phyloP scores from a whole-genome alignment of 2,888 invertebrate species.

The Trichopria drosophilae region DNA sequence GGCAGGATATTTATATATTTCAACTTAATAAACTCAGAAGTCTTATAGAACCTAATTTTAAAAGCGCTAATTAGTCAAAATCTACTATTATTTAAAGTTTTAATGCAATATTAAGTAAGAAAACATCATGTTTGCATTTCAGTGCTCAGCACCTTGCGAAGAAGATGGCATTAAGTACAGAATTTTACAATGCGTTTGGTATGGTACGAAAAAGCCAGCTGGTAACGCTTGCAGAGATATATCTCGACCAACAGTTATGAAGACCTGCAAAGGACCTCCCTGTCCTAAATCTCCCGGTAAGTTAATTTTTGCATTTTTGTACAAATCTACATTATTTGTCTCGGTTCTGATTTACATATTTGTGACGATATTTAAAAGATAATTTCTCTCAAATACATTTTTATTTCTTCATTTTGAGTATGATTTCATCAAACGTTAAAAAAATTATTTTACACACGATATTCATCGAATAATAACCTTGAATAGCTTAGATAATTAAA shows the following conservation, averaged over 20 bases:
- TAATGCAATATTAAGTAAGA: slow-evolving; percentile 1
- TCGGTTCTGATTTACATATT: too few relatives aligned
- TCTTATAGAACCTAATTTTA: too few relatives aligned
- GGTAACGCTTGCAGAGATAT: slow-evolving; percentile 82
- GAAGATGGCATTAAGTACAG: slow-evolving; percentile 84
- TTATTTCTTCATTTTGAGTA: too few relatives aligned
- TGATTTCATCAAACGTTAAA: too few relatives aligned
- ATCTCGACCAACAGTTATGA: slow-evolving; percentile 75
- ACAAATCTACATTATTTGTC: too few relatives aligned
- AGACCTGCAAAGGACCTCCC: slow-evolving; percentile 72
- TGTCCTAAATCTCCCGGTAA: slow-evolving; percentile 62
- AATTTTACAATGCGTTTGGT: slow-evolving; percentile 91
- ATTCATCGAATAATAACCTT: background rate
- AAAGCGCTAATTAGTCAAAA: background rate
- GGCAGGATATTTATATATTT: too few relatives aligned
- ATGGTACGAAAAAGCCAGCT: slow-evolving; percentile 78
- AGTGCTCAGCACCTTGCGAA: slow-evolving; percentile 87
- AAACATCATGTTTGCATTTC: slow-evolving; percentile 38
- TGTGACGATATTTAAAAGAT: too few relatives aligned
- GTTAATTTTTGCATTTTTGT: too few relatives aligned
- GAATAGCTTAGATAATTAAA: too few relatives aligned
- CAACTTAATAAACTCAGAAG: too few relatives aligned
- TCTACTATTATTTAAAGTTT: too few relatives aligned
- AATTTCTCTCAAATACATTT: background rate
- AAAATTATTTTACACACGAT: slow-evolving; percentile 4